Evolutionary conservation across 2,113 vertebrate genomes (phyloP), one percentile per base, ranked within the genome.

Genomic region (Callipepla squamata): DNA sequence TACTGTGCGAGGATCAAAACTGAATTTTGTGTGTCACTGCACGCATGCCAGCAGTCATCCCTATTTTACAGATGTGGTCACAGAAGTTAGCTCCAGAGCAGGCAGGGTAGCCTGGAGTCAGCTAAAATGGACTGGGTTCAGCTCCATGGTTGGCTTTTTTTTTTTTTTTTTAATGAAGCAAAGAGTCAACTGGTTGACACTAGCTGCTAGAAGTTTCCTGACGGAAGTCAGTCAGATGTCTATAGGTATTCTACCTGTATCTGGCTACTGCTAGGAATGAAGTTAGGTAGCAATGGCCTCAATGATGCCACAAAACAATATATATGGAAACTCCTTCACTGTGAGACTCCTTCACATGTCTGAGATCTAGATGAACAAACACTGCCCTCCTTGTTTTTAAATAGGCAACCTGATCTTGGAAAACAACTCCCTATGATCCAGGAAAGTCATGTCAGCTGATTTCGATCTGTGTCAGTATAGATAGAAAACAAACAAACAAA

Each of bases 1-100:
- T 98, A 98, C 80, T 19, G 47, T 74, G 65, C 51, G 13, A 20
- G 36, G 22, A 18, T 76, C 70, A 79, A 51, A 80, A 32, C 45
- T 75, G 11, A 77, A 36, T 18, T 73, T 73, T 75, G 38, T 19
- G 11, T 48, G 62, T 32, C 59, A 40, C 22, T 87, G 34, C 25
- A 45, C 75, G 26, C 63, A 53, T 42, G 11, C 20, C 15, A 30
- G 15, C n/a, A 44, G 5, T 40, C 59, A 26, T 17, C 5, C 12
- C 28, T 45, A 34, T 11, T 1, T 70, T 51, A 63, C 11, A 44
- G 1, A 8, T 40, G 16, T 45, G 32, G 48, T 34, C 47, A 83
- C 13, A 78, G 63, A 38, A 3, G 0, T 15, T 15, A 38, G 32
- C 13, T 73, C 11, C 57, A 57, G 61, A 44, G 8, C 28, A 61